Evolutionary conservation across 2,113 vertebrate species (phyloP), one percentile per base, ranked within the genome.

Genomic region (Ictalurus furcatus): DNA sequence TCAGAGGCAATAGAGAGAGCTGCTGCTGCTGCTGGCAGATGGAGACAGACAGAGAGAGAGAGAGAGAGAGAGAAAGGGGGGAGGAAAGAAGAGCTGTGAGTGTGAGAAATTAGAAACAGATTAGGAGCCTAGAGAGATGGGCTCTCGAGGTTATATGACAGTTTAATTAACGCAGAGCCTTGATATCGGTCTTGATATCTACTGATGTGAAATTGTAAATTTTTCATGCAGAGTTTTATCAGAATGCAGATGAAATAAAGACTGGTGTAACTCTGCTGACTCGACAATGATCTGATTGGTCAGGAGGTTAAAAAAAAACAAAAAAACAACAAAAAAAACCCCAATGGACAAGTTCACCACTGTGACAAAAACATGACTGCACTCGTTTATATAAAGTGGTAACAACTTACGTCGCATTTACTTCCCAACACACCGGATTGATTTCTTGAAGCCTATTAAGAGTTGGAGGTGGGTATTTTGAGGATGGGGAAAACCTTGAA

Each of bases 1-100:
- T 97, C 91, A 99, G 95, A 90, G 98, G 98, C 90, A 99, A 96
- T 91, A 98, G 96, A 73, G 98, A 96, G 92, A 98, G 96, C 92
- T 99, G 96, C 97, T 98, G 84, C 34, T 69, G 88, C 92, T 99
- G n/a, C 61, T 37, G 56, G 96, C 97, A 98, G 28, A 88, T 89
- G 86, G 40, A 58, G 74, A 34, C 13, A 69, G 78, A 58, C 21
- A 54, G 28, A 61, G 17, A 28, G 13, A 37, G 25, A 28, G 13
- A 37, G 56, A 59, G 44, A 56, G 19, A 73, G 28, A 25, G 16
- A 69, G 63, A 58, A 52, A 34, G 52, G 34, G 16, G 61, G 16
- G 54, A 84, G 58, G 58, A 85, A 52, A 40, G 40, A 67, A 73
- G 85, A n/a, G 37, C 44, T 48, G 16, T 58, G 56, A 86, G 52